Evolutionary conservation across 2,113 vertebrate species (phyloP), one percentile per base, ranked within the genome.

Genomic region (Podarcis raffonei): DNA sequence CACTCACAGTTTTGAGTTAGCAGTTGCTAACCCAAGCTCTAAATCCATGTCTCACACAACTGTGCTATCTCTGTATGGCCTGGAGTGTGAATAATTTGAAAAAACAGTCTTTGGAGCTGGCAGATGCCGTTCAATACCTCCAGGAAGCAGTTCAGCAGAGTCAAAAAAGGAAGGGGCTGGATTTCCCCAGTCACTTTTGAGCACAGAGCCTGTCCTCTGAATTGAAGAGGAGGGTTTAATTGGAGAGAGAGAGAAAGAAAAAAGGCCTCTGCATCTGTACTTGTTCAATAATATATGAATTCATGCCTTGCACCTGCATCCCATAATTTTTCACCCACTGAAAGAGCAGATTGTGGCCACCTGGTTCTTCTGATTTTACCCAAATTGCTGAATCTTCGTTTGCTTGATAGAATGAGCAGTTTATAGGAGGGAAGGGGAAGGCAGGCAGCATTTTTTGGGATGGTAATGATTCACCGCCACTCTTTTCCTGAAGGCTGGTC

Each of bases 251-350:
- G 62, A 35, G 16, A 1, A 1, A 53, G 16, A 1, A 1, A 11
- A 30, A 37, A 32, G 30, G 74, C 20, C 75, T 62, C 53, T 30
- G 20, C 81, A 90, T 72, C 65, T 87, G 89, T 59, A 30, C 37
- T 87, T n/a, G 30, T 69, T 87, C 71, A 83, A 27, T 66, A 83
- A 83, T 83, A 32, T 71, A 25, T 32, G 65, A 27, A 59, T 79
- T 77, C 74, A 83, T 32, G 32, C 48, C 74, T 77, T 87, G 72
- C 74, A 90, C 81, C 80, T 90, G 80, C 75, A 87, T 68, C 74
- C 75, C 42, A 30, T 83, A 72, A 16, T 87, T 87, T 62, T 83
- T 42, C 20, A 39, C 32, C 85, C 48, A 59, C 13, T 27, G 22
- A 90, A 71, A 37, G 9, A 83, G 85, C 32, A n/a, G 48, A 32